Percentiles rank a stretch among this genome's conserved stretches.
Conservation (phyloP, 2,113 vertebrate genomes). For the Rhabdornis inornatus region DNA sequence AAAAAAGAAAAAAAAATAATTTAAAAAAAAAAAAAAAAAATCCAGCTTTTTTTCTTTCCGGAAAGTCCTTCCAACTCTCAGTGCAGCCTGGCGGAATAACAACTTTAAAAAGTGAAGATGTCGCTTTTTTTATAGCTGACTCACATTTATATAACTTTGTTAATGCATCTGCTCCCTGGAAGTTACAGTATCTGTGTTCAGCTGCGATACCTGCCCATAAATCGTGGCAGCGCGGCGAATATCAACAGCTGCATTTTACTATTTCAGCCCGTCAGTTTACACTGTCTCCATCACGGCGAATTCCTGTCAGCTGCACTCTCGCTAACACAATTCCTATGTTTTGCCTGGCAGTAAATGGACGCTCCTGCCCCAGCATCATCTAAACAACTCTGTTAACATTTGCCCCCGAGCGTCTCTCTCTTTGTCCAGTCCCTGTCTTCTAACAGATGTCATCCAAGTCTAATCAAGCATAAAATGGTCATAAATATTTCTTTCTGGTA, state of each 20-base stretch:
- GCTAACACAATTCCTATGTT: constrained; percentile 78
- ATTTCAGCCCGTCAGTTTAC: constrained; percentile 22
- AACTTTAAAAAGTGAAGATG: constrained; percentile 37
- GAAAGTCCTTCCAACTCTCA: neutral
- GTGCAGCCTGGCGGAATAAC: constrained; percentile 22
- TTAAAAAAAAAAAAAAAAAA: neutral
- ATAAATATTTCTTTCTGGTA: constrained; percentile 99
- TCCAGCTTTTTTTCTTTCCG: neutral
- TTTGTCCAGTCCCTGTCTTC: constrained; percentile 92
- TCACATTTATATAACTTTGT: constrained; percentile 52
- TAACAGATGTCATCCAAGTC: constrained; percentile 94
- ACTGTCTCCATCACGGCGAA: constrained; percentile 67
- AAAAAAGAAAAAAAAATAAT: neutral
- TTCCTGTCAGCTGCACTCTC: constrained; percentile 72
- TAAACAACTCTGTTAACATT: constrained; percentile 92
- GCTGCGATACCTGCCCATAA: constrained; percentile 49
- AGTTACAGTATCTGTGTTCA: constrained; percentile 27
- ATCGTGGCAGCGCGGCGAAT: constrained; percentile 3
- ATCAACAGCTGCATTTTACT: constrained; percentile 64
- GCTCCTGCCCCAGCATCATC: constrained; percentile 75
- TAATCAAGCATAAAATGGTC: constrained; percentile 99
- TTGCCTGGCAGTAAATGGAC: constrained; percentile 81
- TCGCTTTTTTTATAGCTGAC: constrained; percentile 32
- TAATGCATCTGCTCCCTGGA: constrained; percentile 49
- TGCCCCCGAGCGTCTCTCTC: constrained; percentile 84